Evolutionary conservation across 2,888 invertebrate species (phyloP), one percentile per base, ranked within the genome.

Genomic region (Palloptera scutellata): DNA sequence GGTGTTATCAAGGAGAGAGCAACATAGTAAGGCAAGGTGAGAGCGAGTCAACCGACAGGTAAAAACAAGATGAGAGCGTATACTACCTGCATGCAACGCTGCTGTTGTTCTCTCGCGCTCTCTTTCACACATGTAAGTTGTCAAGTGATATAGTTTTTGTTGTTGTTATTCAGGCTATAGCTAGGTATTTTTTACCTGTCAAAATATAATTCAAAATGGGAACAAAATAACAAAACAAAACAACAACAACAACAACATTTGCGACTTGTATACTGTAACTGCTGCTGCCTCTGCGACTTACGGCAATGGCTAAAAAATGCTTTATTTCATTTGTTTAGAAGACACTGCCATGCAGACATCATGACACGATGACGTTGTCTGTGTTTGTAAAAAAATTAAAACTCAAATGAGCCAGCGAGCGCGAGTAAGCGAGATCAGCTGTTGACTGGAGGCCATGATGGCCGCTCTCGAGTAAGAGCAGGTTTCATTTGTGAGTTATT

Each of bases 151-250:
- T 42, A 6, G 15, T 65, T 30, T 62, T 48, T 40, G 62, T 61
- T 69, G 64, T 57, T 67, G 20, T 57, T 71, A 55, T 70, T 68
- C 45, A 45, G 58, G 41, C 15, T 59, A 53, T 57, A 40, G 19
- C 58, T 61, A 17, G 40, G 30, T 30, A 30, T 63, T 11, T 64
- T 60, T 63, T 76, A 75, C 72, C 75, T 79, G 73, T 71, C 70
- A 67, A 72, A 70, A 69, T 61, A 73, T 74, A 61, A 71, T 78
- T 74, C 78, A 80, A 81, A 80, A 79, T 80, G 78, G 79, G 74
- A 66, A 66, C 57, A 62, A 5, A 58, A 59, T 40, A 51, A 64
- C 51, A 17, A 30, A 62, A 48, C 11, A 15, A 40, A 55, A 55
- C 10, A 67, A 59, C 53, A 67, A 65, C 19, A 48, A 67, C 19